Evolutionary conservation across 2,888 invertebrate genomes (phyloP).

Genomic region (Macrostomum cliftonense): DNA sequence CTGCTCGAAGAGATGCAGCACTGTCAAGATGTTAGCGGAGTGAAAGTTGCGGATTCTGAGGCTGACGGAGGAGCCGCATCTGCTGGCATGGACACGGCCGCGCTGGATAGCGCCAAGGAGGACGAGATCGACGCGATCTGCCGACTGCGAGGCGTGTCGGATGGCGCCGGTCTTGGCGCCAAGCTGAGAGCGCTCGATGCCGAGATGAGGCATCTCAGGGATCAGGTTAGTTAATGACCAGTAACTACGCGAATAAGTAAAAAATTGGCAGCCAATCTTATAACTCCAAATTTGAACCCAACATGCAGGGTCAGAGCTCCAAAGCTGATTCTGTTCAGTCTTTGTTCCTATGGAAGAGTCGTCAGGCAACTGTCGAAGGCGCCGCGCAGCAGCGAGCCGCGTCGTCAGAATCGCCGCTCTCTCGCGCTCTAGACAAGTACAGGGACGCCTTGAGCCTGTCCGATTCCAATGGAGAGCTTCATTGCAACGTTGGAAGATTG

Average conservation of each 20-base stretch:
- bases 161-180: constrained; percentile 23
- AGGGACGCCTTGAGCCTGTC: constrained; percentile 29
- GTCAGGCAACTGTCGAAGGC: constrained; percentile 27
- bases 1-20: background rate
- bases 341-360: constrained; percentile 33
- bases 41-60: background rate
- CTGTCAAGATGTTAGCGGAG: background rate
- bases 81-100: constrained; percentile 19
- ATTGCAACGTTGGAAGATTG: constrained; percentile 32
- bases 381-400: constrained; percentile 29
- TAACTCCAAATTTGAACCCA: too few species aligned
- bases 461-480: constrained; percentile 23
- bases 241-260: too few species aligned
- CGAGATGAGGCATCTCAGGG: constrained; percentile 29
- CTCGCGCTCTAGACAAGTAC: constrained; percentile 33
- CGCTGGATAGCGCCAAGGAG: constrained; percentile 31
- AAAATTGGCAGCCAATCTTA: too few species aligned
- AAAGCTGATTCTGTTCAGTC: constrained; percentile 32
- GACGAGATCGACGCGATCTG: constrained; percentile 35
- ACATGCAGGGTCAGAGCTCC: constrained; percentile 23
- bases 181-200: constrained; percentile 34
- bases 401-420: constrained; percentile 26
- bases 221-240: constrained; percentile 7
- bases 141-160: constrained; percentile 25
- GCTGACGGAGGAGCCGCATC: background rate